Conservation (phyloP, 2,113 vertebrate genomes). For the Corythaixoides concolor region DNA sequence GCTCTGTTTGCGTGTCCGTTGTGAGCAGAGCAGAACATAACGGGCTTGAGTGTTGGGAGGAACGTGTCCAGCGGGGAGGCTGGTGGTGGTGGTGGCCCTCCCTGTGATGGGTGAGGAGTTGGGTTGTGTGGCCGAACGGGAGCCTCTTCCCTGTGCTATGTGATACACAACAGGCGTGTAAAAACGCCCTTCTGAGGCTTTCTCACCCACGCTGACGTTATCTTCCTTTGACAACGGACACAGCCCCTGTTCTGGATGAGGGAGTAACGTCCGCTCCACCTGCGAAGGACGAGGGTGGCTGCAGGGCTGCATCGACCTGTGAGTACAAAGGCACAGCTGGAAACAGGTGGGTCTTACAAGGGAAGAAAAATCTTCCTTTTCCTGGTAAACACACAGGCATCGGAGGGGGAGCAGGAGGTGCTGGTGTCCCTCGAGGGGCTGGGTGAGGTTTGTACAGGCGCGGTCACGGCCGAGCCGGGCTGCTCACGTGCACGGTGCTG, state of each 20-base stretch:
- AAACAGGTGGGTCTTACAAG: background rate
- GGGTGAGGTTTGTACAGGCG: background rate
- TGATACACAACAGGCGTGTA: accelerated
- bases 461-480: background rate
- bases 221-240: conserved; percentile 57
- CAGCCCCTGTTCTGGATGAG: conserved; percentile 50
- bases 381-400: accelerated
- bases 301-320: conserved; percentile 72
- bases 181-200: background rate
- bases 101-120: too few relatives aligned
- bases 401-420: background rate
- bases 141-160: accelerated
- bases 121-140: background rate
- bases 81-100: background rate
- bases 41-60: background rate
- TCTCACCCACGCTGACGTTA: background rate
- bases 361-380: background rate
- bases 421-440: background rate
- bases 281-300: conserved; percentile 73
- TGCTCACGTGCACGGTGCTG: accelerated
- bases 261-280: conserved; percentile 4
- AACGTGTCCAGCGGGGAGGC: accelerated
- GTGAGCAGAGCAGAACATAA: background rate
- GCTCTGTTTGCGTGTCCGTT: background rate
- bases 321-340: conserved; percentile 68